Percentiles rank a stretch among this genome's conserved stretches.
Evolutionary conservation across 2,113 vertebrate genomes (phyloP).

Genomic region (Neofelis nebulosa): DNA sequence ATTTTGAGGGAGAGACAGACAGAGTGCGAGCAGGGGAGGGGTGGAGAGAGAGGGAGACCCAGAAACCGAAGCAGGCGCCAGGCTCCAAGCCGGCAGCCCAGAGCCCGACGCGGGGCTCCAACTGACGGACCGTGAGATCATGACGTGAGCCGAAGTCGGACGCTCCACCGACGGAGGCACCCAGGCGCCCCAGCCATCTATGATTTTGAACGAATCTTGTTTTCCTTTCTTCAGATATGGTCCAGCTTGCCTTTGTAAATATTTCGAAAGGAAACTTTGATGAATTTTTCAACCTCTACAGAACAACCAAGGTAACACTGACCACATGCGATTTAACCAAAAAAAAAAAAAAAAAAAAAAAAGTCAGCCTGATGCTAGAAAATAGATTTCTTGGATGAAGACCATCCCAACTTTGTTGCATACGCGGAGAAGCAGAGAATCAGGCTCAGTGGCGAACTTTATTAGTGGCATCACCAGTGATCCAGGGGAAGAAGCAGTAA

Average conservation of each 20-base stretch:
- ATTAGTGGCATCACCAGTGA: background rate
- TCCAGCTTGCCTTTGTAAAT: conserved; percentile 70
- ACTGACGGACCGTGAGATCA: background rate
- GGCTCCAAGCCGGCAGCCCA: no score
- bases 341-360: no score
- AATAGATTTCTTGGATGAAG: background rate
- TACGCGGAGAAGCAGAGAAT: background rate
- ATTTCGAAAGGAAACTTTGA: conserved; percentile 67
- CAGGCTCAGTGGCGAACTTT: background rate
- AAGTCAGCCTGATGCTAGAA: background rate
- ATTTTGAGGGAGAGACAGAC: background rate
- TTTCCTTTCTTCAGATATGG: conserved; percentile 76
- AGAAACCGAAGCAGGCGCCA: no score
- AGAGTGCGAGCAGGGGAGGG: no score
- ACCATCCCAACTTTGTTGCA: background rate
- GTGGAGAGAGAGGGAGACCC: background rate
- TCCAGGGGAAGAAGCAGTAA: background rate
- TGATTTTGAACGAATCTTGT: background rate
- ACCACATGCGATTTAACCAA: background rate
- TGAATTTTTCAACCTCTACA: conserved; percentile 80
- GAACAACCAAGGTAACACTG: conserved; percentile 80
- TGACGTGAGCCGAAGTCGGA: background rate
- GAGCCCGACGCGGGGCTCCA: background rate
- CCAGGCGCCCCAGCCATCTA: no score
- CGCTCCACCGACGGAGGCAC: background rate